Base-by-base conservation (phyloP, 2,797 vertebrate species). In the Anisognathus igniventris region DNA sequence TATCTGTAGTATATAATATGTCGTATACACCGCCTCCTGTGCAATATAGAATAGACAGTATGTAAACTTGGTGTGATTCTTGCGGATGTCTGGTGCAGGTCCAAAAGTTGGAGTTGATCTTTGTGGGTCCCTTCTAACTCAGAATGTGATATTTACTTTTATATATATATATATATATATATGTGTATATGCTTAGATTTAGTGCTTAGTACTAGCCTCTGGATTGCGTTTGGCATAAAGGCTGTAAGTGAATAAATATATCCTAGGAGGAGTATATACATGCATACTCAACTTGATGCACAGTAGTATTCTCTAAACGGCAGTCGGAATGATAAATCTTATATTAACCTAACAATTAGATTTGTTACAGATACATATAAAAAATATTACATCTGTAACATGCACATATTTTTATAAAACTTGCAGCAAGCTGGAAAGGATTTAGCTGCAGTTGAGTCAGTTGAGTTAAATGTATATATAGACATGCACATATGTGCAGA, bases 21-120 rank as follows among this genome's bases (percentile, higher is more conserved):
- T 14, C 7, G 2, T 24, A 2, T 21, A 1, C 9, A 14, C 9
- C 15, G 17, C 2, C 0, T 39, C 7, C 35, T 14, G 3, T 7
- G 8, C 31, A 8, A 0, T 54, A 10, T 1, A 23, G 70, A 33
- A 3, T 7, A 11, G 23, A 3, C 12, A 9, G 8, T 22, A 1
- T 4, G 23, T 21, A 18, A 62, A 37, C 14, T 2, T 18, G 35
- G 6, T 56, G 56, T n/a, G 56, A 56, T 56, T 61, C 13, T 7
- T n/a, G n/a, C 0, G 4, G 48, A 13, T 70, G 23, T 27, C 22
- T 7, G 31, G 27, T 25, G 35, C 22, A 21, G 54, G 9, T 35
- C 19, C 40, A 30, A 7, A 67, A 37, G 15, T 3, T 68, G 31
- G 35, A 30, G 12, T 56, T 16, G 20, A 33, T 50, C 20, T 37